Evolutionary conservation across 2,888 invertebrate genomes (phyloP).

Genomic region (Eupeodes latifasciatus): DNA sequence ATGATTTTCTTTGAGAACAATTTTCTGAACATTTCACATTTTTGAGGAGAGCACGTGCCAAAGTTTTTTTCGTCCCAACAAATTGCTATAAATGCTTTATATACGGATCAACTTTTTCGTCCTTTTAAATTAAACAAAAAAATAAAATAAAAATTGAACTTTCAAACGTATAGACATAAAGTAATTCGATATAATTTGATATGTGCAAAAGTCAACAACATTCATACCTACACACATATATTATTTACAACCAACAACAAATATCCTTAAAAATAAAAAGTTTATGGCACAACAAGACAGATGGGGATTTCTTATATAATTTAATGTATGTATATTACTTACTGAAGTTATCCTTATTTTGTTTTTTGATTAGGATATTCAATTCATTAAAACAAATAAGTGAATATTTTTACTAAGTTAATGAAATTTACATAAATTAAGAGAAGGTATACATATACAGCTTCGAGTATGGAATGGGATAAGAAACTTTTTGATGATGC

Average conservation of each 20-base stretch:
- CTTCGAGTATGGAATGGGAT: too few relatives aligned
- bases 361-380: conserved; percentile 25
- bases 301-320: background rate
- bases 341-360: too few relatives aligned
- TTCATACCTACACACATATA: background rate
- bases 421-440: conserved; percentile 35
- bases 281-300: background rate
- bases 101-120: conserved; percentile 33
- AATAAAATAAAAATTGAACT: conserved; percentile 23
- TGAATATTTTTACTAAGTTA: conserved; percentile 28
- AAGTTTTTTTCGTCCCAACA: conserved; percentile 1
- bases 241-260: too few relatives aligned
- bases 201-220: conserved; percentile 31
- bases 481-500: conserved; percentile 32
- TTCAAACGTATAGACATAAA: background rate
- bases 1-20: conserved; percentile 7
- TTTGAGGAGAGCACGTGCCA: conserved; percentile 34
- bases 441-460: too few relatives aligned
- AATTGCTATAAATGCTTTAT: conserved; percentile 4
- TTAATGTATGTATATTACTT: background rate
- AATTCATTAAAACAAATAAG: conserved; percentile 38
- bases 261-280: background rate
- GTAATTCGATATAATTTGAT: conserved; percentile 28
- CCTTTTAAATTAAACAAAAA: background rate
- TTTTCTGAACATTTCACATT: background rate